These are phyloP conservation scores for Mellivora capensis DNA, from an alignment of 2,113 vertebrate genomes.

Conservation along the genomic window DNA sequence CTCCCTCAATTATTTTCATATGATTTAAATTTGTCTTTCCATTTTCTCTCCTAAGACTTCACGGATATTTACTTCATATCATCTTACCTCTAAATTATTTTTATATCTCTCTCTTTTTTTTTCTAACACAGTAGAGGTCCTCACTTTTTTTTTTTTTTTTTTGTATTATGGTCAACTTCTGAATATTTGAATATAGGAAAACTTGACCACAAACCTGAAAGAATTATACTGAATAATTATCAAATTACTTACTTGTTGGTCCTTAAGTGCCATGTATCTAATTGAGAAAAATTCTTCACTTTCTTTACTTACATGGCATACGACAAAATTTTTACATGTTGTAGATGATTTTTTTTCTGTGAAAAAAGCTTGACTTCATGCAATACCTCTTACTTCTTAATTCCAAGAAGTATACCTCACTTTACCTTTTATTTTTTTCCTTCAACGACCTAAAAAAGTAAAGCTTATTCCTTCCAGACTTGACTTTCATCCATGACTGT, in stretches of 20 bases:
- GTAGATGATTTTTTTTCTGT: background rate
- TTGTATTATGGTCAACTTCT: background rate
- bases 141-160: background rate
- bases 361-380: background rate
- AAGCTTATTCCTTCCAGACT: background rate
- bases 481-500: background rate
- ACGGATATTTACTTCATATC: background rate
- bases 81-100: background rate
- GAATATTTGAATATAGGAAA: background rate
- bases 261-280: background rate
- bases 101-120: background rate
- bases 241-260: background rate
- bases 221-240: background rate
- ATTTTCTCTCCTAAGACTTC: constrained; percentile 9
- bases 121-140: background rate
- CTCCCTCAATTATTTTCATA: background rate
- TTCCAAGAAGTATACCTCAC: background rate
- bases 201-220: background rate
- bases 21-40: background rate
- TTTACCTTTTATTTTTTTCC: background rate
- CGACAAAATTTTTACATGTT: background rate
- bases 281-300: background rate
- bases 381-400: background rate
- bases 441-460: background rate
- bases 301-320: background rate